These are phyloP conservation scores for Typhlichthys eigenmanni DNA, from an alignment of 2,797 vertebrate genomes.

Conservation along the genomic window DNA sequence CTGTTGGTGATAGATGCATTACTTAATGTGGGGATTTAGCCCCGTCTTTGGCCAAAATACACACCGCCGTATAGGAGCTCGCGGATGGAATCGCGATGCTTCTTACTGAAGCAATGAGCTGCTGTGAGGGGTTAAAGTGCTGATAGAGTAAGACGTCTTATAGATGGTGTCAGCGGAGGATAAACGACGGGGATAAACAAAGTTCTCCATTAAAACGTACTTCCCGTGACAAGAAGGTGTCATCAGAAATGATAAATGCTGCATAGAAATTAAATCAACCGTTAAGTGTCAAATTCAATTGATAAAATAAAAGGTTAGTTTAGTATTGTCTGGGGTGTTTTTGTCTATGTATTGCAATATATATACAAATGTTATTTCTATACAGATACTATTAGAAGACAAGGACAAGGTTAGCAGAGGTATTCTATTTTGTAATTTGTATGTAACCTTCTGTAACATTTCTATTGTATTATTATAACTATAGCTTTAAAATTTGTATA, in stretches of 20 bases:
- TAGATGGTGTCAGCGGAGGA: not conserved
- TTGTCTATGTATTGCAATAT: too few species aligned
- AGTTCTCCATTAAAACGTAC: not conserved
- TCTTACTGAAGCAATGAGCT: not conserved
- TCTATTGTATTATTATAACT: too few species aligned
- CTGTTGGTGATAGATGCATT: not conserved
- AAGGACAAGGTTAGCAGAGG: too few species aligned
- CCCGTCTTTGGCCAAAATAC: not conserved
- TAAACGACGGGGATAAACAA: not conserved
- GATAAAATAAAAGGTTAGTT: too few species aligned
- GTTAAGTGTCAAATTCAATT: too few species aligned
- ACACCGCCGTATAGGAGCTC: not conserved
- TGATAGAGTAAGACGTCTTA: not conserved
- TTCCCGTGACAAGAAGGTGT: not conserved
- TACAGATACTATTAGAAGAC: too few species aligned
- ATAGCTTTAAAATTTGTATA: too few species aligned
- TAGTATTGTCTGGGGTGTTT: too few species aligned
- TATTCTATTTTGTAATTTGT: too few species aligned
- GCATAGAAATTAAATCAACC: not conserved
- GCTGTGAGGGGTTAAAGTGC: constrained; percentile 4
- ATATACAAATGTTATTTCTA: too few species aligned
- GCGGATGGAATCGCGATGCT: not conserved
- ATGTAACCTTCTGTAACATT: too few species aligned
- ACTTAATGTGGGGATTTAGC: constrained; percentile 7
- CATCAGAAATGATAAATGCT: not conserved